Evolutionary conservation across 2,888 invertebrate genomes (phyloP), one percentile per base, ranked within the genome.

Genomic region (Oxystoma pomonae): DNA sequence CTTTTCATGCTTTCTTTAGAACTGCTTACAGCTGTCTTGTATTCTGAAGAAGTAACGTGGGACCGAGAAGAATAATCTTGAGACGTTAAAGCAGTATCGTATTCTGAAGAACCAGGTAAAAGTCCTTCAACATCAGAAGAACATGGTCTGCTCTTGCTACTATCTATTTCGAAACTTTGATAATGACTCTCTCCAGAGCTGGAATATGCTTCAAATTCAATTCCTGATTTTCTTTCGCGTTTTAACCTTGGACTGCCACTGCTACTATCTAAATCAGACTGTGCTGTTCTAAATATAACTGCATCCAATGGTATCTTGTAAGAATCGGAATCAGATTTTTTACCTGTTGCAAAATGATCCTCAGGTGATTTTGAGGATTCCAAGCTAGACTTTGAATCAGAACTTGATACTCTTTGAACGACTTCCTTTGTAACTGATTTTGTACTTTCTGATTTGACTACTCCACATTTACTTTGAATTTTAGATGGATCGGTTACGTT

Each of bases 1-100:
- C 94, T 94, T 76, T 90, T 92, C 89, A 94, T 92, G 67, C 94
- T 94, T 75, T 93, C 94, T 71, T 91, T 87, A 0, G 94, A 94
- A 75, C 94, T 93, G 73, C 92, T 92, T 0, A 88, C 89, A 0
- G 95, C 95, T 58, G 94, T 94, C 51, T 88, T 88, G 76, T 92
- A 96, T 72, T 95, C 94, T 68, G 90, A 90, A 0, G 93, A 92
- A 17, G 91, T 91, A 64, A 89, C 83, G 59, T 87, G 81, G 0
- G 90, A 90, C 59, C 85, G 85, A 1, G 87, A 85, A 3, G 92
- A 91, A 58, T 86, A 81, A 70, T 92, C 92, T 70, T 91, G 87
- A 49, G 94, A 93, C 51, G 92, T 92, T 71, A 89, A 78, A 2
- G 92, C 92, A 17, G 91, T 91, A 74, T 94, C 94, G 77, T 94